phyloP scores from a whole-genome alignment of 2,888 invertebrate species.

The Drosophila anomalata region DNA sequence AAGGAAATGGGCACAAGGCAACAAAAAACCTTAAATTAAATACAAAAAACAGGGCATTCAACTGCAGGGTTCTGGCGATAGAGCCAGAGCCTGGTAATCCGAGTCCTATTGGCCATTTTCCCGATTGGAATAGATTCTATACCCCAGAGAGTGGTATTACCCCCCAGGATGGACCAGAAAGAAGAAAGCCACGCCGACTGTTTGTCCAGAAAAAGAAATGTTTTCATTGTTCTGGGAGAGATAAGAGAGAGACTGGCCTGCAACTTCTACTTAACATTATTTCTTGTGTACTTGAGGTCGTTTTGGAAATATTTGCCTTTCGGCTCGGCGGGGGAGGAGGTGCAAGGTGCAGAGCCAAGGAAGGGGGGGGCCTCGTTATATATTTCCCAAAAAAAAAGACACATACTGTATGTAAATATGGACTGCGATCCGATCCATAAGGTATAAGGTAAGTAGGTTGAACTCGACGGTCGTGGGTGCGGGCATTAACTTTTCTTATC shows the following conservation, averaged over 20 bases:
- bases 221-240: constrained; percentile 47
- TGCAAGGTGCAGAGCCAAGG: constrained; percentile 36
- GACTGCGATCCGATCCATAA: constrained; percentile 68
- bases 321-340: not conserved
- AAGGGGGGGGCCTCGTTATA: constrained; percentile 35
- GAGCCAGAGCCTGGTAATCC: not conserved
- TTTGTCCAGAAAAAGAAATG: constrained; percentile 51
- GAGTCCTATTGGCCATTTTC: not conserved
- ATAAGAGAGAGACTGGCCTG: constrained; percentile 52
- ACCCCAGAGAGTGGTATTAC: no score
- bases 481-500: constrained; percentile 64
- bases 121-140: not conserved
- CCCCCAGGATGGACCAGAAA: constrained; percentile 17
- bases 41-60: not conserved
- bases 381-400: constrained; percentile 51
- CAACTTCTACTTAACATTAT: constrained; percentile 45
- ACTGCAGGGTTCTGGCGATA: not conserved
- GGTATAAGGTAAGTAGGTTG: constrained; percentile 51
- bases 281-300: constrained; percentile 21
- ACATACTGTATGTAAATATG: constrained; percentile 71
- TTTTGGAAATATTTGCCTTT: constrained; percentile 62
- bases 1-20: constrained; percentile 60
- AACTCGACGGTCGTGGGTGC: constrained; percentile 53
- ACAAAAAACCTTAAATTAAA: not conserved
- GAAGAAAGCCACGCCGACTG: constrained; percentile 15